Evolutionary conservation across 2,797 vertebrate genomes (phyloP), one percentile per base, ranked within the genome.

Genomic region (Scarus forsteni): DNA sequence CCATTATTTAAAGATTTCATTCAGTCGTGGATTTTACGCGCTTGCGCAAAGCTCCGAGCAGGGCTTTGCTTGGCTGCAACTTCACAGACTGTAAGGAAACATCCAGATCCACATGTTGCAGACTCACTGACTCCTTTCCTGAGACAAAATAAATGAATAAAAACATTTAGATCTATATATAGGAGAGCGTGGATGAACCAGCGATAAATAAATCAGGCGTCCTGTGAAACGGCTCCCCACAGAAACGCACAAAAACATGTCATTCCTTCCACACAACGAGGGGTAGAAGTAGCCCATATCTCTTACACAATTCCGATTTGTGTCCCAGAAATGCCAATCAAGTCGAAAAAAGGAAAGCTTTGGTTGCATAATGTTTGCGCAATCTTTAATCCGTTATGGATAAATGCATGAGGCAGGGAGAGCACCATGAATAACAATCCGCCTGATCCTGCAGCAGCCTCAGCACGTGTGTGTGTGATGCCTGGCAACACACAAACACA

Each of bases 291-390:
- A 67, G 38, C 45, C 55, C 48, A 67, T 70, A 79, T 79, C 65
- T 75, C 53, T 61, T 60, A 40, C 68, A 72, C 73, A 57, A 74
- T 75, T 71, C 56, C 65, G 70, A 81, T 86, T 80, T 81, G 62
- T 84, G 84, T 60, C 89, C 86, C 73, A 89, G 79, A 92, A 91
- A 91, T 87, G 88, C 79, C 85, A 88, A 63, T 91, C 87, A 88
- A 46, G 0, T 46, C 54, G 52, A 48, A 66, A 72, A 60, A 66
- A 61, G 51, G 40, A 66, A 40, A 72, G 69, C 63, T 66, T 27
- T 42, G 62, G 80, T 90, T 92, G 88, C 87, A 87, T 89, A 86
- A 86, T 85, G 73, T 90, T 77, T 86, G 82, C 62, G 53, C 77
- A 86, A 83, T 88, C 79, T 88, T 87, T 81, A 88, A 91, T 90